Percentiles rank a stretch among this genome's conserved stretches.
phyloP scores from a whole-genome alignment of 2,888 invertebrate genomes.

The Nomada fucata region DNA sequence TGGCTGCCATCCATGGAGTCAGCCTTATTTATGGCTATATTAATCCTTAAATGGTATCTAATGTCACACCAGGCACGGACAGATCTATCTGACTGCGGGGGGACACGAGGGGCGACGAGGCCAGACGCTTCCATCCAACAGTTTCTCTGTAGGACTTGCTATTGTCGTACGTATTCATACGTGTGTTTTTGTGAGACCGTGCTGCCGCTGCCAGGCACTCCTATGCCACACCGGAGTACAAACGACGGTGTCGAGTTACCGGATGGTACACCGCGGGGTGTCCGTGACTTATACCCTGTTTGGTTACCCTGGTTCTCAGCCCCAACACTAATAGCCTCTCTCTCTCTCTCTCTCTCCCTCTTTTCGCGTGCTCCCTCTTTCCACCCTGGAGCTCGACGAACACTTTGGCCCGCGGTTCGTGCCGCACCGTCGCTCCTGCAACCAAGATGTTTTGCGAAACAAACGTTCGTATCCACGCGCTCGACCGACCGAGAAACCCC shows the following conservation, averaged over 20 bases:
- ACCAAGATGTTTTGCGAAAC: conserved; percentile 82
- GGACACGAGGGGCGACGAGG: conserved; percentile 27
- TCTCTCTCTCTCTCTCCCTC: conserved; percentile 26
- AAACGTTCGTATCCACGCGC: conserved; percentile 80
- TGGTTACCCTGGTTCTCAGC: conserved; percentile 74
- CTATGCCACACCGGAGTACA: conserved; percentile 78
- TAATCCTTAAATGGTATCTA: conserved; percentile 84
- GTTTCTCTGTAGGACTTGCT: conserved; percentile 79
- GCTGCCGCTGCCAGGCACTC: conserved; percentile 75
- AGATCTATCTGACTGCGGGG: conserved; percentile 79
- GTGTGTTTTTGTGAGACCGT: conserved; percentile 81
- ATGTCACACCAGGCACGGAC: conserved; percentile 80
- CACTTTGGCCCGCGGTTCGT: conserved; percentile 64
- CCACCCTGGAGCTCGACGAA: conserved; percentile 23
- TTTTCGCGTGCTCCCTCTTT: conserved; percentile 28
- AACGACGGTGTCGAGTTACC: conserved; percentile 84
- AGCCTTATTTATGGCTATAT: conserved; percentile 83
- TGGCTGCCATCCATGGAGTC: conserved; percentile 48
- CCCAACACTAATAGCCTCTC: conserved; percentile 47
- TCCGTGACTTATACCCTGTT: conserved; percentile 82
- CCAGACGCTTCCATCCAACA: conserved; percentile 61
- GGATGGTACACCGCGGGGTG: conserved; percentile 84
- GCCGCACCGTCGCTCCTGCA: conserved; percentile 72
- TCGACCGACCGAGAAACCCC: conserved; percentile 67
- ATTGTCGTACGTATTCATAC: conserved; percentile 83